Evolutionary conservation across 2,888 invertebrate species (phyloP), one percentile per base, ranked within the genome.

Genomic region (Dryomyza anilis): DNA sequence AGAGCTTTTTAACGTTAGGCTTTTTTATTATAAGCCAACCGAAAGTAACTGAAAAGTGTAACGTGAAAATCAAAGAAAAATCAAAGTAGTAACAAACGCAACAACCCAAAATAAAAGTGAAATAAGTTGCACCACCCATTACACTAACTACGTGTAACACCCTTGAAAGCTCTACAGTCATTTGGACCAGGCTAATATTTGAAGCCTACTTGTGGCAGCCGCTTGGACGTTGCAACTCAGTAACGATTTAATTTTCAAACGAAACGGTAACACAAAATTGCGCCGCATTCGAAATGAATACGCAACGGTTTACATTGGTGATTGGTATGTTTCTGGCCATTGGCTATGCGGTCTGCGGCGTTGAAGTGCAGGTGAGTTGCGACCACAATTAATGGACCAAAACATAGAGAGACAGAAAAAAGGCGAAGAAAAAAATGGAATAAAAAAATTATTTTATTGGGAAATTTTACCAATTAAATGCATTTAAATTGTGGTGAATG

Each of bases 321-420:
- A 14, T 52, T 23, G 60, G 67, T 27, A 45, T 67, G 48, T n/a
- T 69, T 36, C 36, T 67, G 3, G 43, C 63, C 21, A 23, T 66
- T 10, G 57, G 33, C 14, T 72, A 50, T 23, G 52, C 66, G 30
- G 67, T 69, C 69, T 65, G 69, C 72, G n/a, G n/a, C n/a, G 60
- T 74, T 58, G 73, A 77, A 61, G 78, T 76, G 68, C 76, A 77
- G 78, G 77, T 78, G 50, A 75, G 76, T 67, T n/a, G n/a, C n/a
- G n/a, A n/a, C n/a, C n/a, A n/a, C n/a, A n/a, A n/a, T n/a, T n/a
- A n/a, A n/a, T n/a, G n/a, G n/a, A n/a, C n/a, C n/a, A n/a, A n/a
- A n/a, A n/a, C n/a, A n/a, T n/a, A n/a, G n/a, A n/a, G n/a, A n/a
- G n/a, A n/a, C n/a, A n/a, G n/a, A n/a, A n/a, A n/a, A n/a, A n/a